phyloP scores from a whole-genome alignment of 1,140 invertebrate species.

The Papilio glaucus region DNA sequence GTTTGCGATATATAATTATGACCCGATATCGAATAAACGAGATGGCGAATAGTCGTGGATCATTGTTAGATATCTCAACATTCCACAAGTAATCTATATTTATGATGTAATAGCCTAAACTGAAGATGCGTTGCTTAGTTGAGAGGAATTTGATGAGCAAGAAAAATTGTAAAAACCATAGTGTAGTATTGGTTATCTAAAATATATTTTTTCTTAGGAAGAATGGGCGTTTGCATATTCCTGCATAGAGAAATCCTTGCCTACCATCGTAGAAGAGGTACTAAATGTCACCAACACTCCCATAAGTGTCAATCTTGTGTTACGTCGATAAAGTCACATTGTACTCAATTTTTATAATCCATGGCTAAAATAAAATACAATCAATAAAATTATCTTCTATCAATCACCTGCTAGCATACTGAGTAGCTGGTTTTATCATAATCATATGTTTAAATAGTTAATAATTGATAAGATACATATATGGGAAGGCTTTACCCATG shows the following conservation, averaged over 20 bases:
- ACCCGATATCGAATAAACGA: too few relatives aligned
- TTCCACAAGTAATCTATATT: too few relatives aligned
- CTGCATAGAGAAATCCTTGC: slow-evolving; percentile 85
- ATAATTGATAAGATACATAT: too few relatives aligned
- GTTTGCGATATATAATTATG: too few relatives aligned
- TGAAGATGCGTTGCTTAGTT: too few relatives aligned
- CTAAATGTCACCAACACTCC: slow-evolving; percentile 48
- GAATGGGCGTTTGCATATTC: slow-evolving; percentile 84
- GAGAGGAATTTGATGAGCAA: too few relatives aligned
- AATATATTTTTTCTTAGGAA: slow-evolving; percentile 67
- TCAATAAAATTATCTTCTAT: too few relatives aligned
- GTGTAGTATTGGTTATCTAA: background rate
- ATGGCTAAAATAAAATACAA: background rate
- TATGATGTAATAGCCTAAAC: too few relatives aligned
- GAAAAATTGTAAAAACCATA: too few relatives aligned
- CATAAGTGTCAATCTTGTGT: slow-evolving; percentile 20
- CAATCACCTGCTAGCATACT: too few relatives aligned
- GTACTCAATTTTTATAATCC: slow-evolving; percentile 6
- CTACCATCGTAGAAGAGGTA: slow-evolving; percentile 84
- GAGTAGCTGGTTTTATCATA: background rate
- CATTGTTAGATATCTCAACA: too few relatives aligned
- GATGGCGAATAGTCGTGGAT: too few relatives aligned
- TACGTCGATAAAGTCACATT: slow-evolving; percentile 12
- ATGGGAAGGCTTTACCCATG: background rate
- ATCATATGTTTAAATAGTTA: background rate